Evolutionary conservation across 2,888 invertebrate species (phyloP).

Genomic region (Xanthostigma xanthostigma): DNA sequence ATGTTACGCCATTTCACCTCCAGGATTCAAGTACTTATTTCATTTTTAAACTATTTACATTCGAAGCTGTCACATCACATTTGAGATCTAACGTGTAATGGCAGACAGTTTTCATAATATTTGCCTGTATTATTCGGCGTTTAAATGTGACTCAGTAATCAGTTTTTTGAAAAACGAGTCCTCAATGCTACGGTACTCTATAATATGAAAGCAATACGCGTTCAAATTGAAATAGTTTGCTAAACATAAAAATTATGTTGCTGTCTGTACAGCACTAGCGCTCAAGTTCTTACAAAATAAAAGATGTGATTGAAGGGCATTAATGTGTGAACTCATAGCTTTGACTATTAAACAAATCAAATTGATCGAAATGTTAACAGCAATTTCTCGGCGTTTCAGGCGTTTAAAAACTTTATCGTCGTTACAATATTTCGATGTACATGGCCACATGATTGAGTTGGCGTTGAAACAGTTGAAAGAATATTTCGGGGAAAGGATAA

Average conservation of each 20-base stretch:
- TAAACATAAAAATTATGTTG: too few relatives aligned
- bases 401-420: conserved; percentile 44
- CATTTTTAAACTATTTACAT: conserved; percentile 9
- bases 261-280: too few relatives aligned
- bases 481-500: conserved; percentile 38
- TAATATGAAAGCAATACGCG: too few relatives aligned
- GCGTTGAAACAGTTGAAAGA: conserved; percentile 37
- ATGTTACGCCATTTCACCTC: conserved; percentile 61
- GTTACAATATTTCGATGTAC: conserved; percentile 64
- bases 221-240: too few relatives aligned
- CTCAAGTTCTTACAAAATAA: too few relatives aligned
- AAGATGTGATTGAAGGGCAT: too few relatives aligned
- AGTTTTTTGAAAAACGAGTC: too few relatives aligned
- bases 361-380: neutral
- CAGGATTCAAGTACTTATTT: conserved; percentile 49
- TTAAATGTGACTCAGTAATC: too few relatives aligned
- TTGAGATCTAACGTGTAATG: conserved; percentile 4
- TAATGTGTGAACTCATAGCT: too few relatives aligned
- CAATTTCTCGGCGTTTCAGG: conserved; percentile 20
- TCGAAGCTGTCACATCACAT: conserved; percentile 2
- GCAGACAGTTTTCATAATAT: neutral
- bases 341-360: too few relatives aligned
- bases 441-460: conserved; percentile 53
- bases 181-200: too few relatives aligned
- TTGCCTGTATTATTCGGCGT: too few relatives aligned